Evolutionary conservation across 1,140 invertebrate species (phyloP).

Genomic region (Leptinotarsa undecemlineata): DNA sequence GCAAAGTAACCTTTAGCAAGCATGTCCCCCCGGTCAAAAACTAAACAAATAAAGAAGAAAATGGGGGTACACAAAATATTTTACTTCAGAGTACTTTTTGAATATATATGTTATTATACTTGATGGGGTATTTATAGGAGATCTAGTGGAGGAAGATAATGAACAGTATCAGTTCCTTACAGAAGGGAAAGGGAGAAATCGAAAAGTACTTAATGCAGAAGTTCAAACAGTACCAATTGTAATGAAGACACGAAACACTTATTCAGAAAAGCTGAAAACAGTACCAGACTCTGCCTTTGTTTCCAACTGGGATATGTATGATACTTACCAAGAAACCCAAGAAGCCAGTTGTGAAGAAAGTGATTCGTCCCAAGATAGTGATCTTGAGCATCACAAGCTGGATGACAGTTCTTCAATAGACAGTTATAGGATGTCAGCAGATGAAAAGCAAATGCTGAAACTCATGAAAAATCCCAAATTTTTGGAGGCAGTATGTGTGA

Average conservation of each 20-base stretch:
- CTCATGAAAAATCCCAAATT: constrained; percentile 59
- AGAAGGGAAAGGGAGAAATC: constrained; percentile 63
- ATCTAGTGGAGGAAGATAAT: constrained; percentile 63
- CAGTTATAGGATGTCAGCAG: constrained; percentile 39
- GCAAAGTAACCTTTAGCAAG: too few species aligned
- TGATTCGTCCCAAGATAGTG: constrained; percentile 28
- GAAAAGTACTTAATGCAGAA: constrained; percentile 66
- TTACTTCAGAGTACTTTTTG: too few species aligned
- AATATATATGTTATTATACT: too few species aligned
- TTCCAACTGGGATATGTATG: constrained; percentile 75
- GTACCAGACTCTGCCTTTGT: constrained; percentile 65
- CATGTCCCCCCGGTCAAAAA: too few species aligned
- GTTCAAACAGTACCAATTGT: constrained; percentile 66
- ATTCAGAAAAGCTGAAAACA: constrained; percentile 59
- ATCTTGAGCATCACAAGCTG: constrained; percentile 20
- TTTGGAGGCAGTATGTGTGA: constrained; percentile 63
- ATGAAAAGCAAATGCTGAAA: constrained; percentile 51
- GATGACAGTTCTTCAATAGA: constrained; percentile 34
- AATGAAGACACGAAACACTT: constrained; percentile 65
- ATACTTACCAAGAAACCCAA: constrained; percentile 60
- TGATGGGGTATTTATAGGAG: constrained; percentile 23
- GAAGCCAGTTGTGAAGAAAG: constrained; percentile 53
- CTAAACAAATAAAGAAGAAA: too few species aligned
- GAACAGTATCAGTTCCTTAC: constrained; percentile 67
- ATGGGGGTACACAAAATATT: too few species aligned